A percentile compares a stretch with the other conserved stretches of the same genome.
Evolutionary conservation across 92 coral and sea anemone genomes (phyloP).

Genomic region (Desmophyllum pertusum): DNA sequence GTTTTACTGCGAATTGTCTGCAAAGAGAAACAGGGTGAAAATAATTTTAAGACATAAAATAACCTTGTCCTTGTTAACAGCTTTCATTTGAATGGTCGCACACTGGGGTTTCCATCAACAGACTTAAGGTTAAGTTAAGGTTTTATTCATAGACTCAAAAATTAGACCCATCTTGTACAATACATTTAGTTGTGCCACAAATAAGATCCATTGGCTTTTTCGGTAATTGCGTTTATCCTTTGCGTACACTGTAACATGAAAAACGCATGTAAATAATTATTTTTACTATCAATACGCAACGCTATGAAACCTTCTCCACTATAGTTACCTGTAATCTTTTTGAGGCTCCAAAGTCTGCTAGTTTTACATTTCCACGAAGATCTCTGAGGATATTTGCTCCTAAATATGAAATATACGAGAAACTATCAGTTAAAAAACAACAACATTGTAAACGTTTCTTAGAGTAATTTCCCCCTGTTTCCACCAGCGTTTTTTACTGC

Average conservation of each 20-base stretch:
- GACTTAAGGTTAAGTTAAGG: no score
- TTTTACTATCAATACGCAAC: no score
- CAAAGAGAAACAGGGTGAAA: neutral
- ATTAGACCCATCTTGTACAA: neutral
- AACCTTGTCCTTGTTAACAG: neutral
- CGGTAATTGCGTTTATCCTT: no score
- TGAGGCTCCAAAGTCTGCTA: slow-evolving; percentile 99
- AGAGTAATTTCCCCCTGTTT: no score
- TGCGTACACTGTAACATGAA: no score
- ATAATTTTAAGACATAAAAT: neutral
- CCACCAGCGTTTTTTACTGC: no score
- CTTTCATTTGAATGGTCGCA: neutral
- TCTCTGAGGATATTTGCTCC: slow-evolving; percentile 97
- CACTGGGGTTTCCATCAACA: neutral
- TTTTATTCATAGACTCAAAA: neutral
- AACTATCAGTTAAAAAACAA: neutral
- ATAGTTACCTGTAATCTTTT: slow-evolving; percentile 87
- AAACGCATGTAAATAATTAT: neutral
- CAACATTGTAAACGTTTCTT: neutral
- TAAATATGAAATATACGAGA: slow-evolving; percentile 10
- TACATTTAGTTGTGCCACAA: no score
- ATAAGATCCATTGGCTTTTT: no score
- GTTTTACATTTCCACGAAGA: slow-evolving; percentile 92
- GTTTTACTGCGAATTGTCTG: slow-evolving; percentile 99
- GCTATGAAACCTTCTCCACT: neutral